Conservation (phyloP, 1,140 invertebrate genomes). For the Trypoxylus dichotomus region DNA sequence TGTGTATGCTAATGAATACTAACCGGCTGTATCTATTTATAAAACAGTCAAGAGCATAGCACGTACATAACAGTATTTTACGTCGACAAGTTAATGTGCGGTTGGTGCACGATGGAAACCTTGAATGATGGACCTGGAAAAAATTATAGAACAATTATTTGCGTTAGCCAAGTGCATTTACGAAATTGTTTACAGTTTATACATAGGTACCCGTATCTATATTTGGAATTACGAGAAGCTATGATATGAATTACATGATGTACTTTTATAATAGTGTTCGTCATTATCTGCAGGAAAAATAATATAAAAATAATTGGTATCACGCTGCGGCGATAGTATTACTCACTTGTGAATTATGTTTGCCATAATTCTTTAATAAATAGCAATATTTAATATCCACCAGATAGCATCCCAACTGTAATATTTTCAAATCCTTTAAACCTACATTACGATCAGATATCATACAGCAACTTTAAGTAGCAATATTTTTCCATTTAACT, state of each 20-base stretch:
- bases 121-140: constrained; percentile 25
- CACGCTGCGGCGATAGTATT: too few relatives aligned
- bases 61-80: constrained; percentile 22
- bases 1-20: constrained; percentile 7
- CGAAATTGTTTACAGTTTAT: constrained; percentile 7
- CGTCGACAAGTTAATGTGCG: constrained; percentile 18
- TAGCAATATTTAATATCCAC: too few relatives aligned
- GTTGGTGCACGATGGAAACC: constrained; percentile 3
- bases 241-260: neutral
- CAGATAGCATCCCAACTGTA: too few relatives aligned
- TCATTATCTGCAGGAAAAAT: neutral
- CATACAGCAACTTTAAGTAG: too few relatives aligned
- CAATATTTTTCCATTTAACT: too few relatives aligned
- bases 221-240: neutral
- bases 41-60: constrained; percentile 2
- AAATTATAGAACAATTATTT: constrained; percentile 24
- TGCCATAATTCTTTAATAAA: too few relatives aligned
- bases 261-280: neutral
- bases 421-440: too few relatives aligned
- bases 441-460: too few relatives aligned
- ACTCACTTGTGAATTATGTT: too few relatives aligned
- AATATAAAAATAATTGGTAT: neutral
- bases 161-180: constrained; percentile 13
- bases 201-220: neutral
- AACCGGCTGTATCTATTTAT: constrained; percentile 19